Base-by-base conservation (phyloP, 2,888 invertebrate genomes). In the Sclerodermus sp. region DNA sequence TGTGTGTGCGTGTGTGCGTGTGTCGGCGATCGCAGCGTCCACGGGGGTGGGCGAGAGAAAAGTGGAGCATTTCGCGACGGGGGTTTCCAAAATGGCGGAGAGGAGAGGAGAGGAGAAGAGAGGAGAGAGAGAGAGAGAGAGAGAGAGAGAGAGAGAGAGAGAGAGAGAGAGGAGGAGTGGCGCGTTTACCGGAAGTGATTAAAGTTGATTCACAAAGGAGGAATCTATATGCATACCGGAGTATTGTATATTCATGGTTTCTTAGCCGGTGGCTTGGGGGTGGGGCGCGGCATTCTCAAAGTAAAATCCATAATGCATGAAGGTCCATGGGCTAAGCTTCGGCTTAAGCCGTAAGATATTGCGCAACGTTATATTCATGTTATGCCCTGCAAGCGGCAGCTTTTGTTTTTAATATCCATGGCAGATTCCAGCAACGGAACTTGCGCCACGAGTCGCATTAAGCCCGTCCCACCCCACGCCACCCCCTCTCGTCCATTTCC, bases 171-270 rank as follows among this genome's bases (percentile, higher is more conserved):
- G n/a, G n/a, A n/a, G n/a, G 31, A 41, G 43, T 16, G 43, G 38
- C 32, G 44, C 8, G 31, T 31, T 45, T 17, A 1, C 12, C 41
- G 47, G 45, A 53, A 63, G 70, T 70, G 72, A 74, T 73, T 71
- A 73, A 74, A 74, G 66, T 72, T 71, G 67, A 71, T 70, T 71
- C 68, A 63, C 68, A 68, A 73, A 71, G 67, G 62, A 65, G 61
- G 62, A 65, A 67, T 67, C 64, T 66, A 65, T 64, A 71, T 72
- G 70, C 68, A 74, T 69, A 68, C 64, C 51, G 49, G 53, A 64
- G 70, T 76, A 76, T 77, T 77, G 77, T 77, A 77, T 77, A 77
- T 77, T 77, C 77, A 77, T 77, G 73, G 76, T 77, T 74, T 74
- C 76, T 74, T 74, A 74, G 72, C 69, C 63, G 60, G 62, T 64